A percentile compares a stretch with the other conserved stretches of the same genome.
Conservation (phyloP, 2,888 invertebrate genomes). For the Torymus auratus region DNA sequence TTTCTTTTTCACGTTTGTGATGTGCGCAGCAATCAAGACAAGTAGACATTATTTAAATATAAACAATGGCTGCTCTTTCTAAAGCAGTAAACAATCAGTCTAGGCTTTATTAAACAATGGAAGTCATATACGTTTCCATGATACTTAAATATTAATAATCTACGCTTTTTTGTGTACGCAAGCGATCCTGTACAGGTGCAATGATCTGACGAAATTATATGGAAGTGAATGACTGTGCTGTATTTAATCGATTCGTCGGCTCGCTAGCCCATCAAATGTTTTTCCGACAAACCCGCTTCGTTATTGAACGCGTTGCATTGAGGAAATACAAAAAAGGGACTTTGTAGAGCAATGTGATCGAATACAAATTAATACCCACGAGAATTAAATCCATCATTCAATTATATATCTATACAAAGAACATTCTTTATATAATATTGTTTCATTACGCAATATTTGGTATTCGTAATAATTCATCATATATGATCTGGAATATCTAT, state of each 20-base stretch:
- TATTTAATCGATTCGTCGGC: slow-evolving; percentile 26
- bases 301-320: not conserved
- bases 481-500: no score
- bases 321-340: slow-evolving; percentile 4
- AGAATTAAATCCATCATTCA: not conserved
- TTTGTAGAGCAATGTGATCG: not conserved
- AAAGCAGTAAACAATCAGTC: no score
- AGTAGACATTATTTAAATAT: no score
- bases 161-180: not conserved
- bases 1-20: no score
- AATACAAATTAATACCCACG: slow-evolving; percentile 1
- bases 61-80: no score
- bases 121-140: no score
- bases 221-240: not conserved
- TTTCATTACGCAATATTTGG: no score
- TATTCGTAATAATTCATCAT: no score
- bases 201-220: slow-evolving; percentile 6
- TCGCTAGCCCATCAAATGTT: not conserved
- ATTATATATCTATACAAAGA: no score
- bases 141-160: no score
- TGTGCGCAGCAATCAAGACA: no score
- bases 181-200: not conserved
- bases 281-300: slow-evolving; percentile 5
- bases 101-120: slow-evolving; percentile 4
- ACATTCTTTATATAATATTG: no score